These are phyloP conservation scores for Lagria hirta DNA, from an alignment of 2,888 invertebrate genomes.

Conservation along the genomic window DNA sequence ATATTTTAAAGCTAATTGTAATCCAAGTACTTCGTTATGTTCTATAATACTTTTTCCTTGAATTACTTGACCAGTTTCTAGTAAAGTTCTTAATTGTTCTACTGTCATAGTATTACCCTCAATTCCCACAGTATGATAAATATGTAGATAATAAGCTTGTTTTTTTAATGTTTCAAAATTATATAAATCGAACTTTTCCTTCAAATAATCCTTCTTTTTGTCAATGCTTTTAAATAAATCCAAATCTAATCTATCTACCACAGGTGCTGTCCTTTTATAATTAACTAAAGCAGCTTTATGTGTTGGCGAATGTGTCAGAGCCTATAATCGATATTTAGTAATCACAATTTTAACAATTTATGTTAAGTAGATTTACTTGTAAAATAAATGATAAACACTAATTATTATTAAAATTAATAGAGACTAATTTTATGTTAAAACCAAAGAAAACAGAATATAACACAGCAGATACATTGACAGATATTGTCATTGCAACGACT, in stretches of 20 bases:
- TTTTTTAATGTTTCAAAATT: conserved; percentile 86
- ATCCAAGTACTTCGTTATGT: conserved; percentile 93
- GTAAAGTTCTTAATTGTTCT: conserved; percentile 84
- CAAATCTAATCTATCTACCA: conserved; percentile 88
- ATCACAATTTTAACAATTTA: no score
- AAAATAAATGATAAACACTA: no score
- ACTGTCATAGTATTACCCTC: conserved; percentile 97
- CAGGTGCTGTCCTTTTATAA: conserved; percentile 79
- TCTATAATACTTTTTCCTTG: conserved; percentile 92
- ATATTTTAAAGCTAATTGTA: conserved; percentile 94
- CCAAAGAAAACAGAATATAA: conserved; percentile 4
- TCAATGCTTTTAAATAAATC: conserved; percentile 78
- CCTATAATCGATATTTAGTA: no score
- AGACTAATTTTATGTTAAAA: no score
- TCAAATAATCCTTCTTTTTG: conserved; percentile 77
- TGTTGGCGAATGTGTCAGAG: conserved; percentile 79
- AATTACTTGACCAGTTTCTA: conserved; percentile 87
- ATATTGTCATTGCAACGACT: background rate
- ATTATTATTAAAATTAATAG: no score
- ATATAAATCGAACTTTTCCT: conserved; percentile 74
- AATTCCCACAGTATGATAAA: conserved; percentile 95
- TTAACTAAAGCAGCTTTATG: conserved; percentile 80
- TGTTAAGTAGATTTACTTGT: no score
- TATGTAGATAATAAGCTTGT: conserved; percentile 94
- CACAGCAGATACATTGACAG: no score